Percentiles rank a stretch among this genome's conserved stretches.
Conservation (phyloP, 2,113 vertebrate genomes). For the Noturus placidus region DNA sequence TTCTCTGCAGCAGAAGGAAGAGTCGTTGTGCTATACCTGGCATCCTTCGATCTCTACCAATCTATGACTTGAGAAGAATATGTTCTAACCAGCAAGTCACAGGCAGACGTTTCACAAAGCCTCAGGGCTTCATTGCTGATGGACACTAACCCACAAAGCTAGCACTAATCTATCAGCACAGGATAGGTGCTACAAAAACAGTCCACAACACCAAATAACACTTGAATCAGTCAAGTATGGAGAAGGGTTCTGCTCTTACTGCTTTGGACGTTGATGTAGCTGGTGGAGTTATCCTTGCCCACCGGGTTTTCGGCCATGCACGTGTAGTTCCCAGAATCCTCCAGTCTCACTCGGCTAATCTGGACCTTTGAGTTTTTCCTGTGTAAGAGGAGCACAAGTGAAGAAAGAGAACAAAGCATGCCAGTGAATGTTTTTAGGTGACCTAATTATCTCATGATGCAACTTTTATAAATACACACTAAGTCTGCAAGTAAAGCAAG, state of each 20-base stretch:
- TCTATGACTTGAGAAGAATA: conserved; percentile 6
- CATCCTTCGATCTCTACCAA: not conserved
- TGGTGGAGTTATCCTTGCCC: conserved; percentile 86
- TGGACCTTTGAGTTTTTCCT: conserved; percentile 98
- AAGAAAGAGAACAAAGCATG: not conserved
- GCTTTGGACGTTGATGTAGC: conserved; percentile 88
- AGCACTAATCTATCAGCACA: not conserved
- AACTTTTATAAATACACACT: not conserved
- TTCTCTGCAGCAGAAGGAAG: not conserved
- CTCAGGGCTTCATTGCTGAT: not conserved
- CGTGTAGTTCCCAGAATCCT: conserved; percentile 94
- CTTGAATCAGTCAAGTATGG: not conserved
- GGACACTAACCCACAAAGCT: not conserved
- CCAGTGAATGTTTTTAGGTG: not conserved
- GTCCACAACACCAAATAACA: not conserved
- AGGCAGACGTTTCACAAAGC: not conserved
- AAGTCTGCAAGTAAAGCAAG: not conserved
- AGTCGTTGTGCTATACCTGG: not conserved
- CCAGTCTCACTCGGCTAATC: conserved; percentile 89
- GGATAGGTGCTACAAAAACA: not conserved
- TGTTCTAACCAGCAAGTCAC: not conserved
- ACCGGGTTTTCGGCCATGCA: conserved; percentile 93
- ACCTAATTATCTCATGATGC: not conserved
- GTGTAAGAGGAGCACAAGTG: conserved; percentile 36
- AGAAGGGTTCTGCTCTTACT: conserved; percentile 74